Percentiles rank a stretch among this genome's conserved stretches.
phyloP scores from a whole-genome alignment of 2,113 vertebrate genomes.

The Glareola pratincola region DNA sequence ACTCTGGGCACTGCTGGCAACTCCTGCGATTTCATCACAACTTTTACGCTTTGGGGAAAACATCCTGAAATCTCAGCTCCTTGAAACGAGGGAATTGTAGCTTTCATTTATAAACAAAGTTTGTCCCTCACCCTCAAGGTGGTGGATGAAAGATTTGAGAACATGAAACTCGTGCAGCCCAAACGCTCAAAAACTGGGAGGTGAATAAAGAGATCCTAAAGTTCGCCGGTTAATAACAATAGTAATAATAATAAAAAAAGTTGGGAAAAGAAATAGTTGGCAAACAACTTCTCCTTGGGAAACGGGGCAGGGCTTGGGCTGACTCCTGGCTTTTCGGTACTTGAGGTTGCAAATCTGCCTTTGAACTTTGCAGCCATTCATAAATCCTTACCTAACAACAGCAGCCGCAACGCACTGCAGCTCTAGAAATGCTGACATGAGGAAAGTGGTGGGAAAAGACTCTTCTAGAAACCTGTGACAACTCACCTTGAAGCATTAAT shows the following conservation, averaged over 20 bases:
- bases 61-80: slow-evolving; percentile 1
- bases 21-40: slow-evolving; percentile 15
- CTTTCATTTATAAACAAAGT: slow-evolving; percentile 51
- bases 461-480: background rate
- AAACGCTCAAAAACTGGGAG: background rate
- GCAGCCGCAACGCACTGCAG: background rate
- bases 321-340: slow-evolving; percentile 12
- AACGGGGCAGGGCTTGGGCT: background rate
- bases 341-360: slow-evolving; percentile 21
- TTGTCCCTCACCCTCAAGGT: background rate
- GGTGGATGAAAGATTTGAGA: slow-evolving; percentile 23
- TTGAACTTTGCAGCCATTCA: slow-evolving; percentile 46
- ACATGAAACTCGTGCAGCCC: background rate
- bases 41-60: background rate
- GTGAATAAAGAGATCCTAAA: slow-evolving; percentile 17
- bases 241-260: background rate
- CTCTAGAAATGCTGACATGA: slow-evolving; percentile 44
- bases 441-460: slow-evolving; percentile 35
- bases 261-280: background rate
- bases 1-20: background rate
- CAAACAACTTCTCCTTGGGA: slow-evolving; percentile 18
- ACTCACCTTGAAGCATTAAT: background rate
- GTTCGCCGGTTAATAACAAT: background rate
- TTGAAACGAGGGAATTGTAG: background rate
- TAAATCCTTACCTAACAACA: slow-evolving; percentile 9